Evolutionary conservation across 2,888 invertebrate species (phyloP), one percentile per base, ranked within the genome.

Genomic region (Emmelina monodactyla): DNA sequence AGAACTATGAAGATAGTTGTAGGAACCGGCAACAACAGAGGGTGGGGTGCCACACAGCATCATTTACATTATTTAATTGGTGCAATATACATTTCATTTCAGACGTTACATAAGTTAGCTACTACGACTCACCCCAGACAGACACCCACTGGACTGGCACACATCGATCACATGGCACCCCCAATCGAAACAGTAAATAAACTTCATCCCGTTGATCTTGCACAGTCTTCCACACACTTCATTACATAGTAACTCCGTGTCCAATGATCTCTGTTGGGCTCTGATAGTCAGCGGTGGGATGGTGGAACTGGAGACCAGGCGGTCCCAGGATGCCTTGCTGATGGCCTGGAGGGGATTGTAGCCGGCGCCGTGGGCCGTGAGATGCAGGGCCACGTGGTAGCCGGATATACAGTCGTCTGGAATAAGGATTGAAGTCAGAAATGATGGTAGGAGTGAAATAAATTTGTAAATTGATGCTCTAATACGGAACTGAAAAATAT

Each of bases 371-470:
- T 87, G 85, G 3, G 89, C 89, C 36, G 86, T 83, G 47, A 90
- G 79, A 33, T 88, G 89, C 44, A 91, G 72, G 32, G 89, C 88
- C 57, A 87, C 88, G 57, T 88, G 86, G 64, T 88, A 88, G 6
- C 87, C 88, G 0, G 80, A 79, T 43, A 88, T 83, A 43, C 85
- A 83, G 65, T 89, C 89, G 54, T 89, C 89, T 88, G 62, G 2
- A 55, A 34, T 9, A 19, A 19, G 9, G 5, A 49, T 11, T 25
- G 9, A 22, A 28, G 4, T 6, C 19, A 19, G 19, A 19, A 19
- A 19, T 19, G 5, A 19, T 19, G 19, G 9, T 6, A 19, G 5
- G 19, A 19, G 19, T 5, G 9, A 19, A 6, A 6, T 19, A 19
- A 19, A 19, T 19, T 19, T 19, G 9, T n/a, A n/a, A n/a, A n/a